These are phyloP conservation scores for Aradophagus sp. DNA, from an alignment of 1,140 invertebrate species.

Conservation along the genomic window DNA sequence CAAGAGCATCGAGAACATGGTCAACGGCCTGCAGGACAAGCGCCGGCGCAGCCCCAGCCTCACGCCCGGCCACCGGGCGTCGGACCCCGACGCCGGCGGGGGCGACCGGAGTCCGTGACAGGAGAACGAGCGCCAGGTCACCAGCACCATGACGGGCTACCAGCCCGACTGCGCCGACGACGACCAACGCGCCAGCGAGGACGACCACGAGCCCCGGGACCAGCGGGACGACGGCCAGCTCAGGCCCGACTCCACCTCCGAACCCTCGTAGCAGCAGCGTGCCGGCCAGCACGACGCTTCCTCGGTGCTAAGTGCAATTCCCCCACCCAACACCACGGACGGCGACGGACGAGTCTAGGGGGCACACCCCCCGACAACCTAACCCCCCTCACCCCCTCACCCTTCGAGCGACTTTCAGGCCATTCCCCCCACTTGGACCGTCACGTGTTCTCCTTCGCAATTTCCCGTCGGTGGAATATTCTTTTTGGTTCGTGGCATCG, in stretches of 20 bases:
- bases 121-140: constrained; percentile 69
- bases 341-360: no score
- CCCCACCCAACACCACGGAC: constrained; percentile 14
- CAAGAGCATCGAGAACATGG: constrained; percentile 97
- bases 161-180: constrained; percentile 50
- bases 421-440: no score
- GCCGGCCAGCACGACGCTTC: constrained; percentile 3
- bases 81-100: constrained; percentile 62
- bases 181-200: constrained; percentile 40
- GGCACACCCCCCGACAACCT: no score
- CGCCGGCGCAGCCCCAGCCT: constrained; percentile 64
- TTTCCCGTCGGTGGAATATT: no score
- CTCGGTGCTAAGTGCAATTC: constrained; percentile 70
- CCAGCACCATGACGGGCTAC: constrained; percentile 65
- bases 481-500: no score
- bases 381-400: no score
- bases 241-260: constrained; percentile 71
- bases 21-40: constrained; percentile 91
- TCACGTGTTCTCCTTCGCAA: no score
- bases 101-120: constrained; percentile 74
- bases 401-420: no score
- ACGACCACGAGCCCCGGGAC: constrained; percentile 38
- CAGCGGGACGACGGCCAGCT: constrained; percentile 55
- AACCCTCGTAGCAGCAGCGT: constrained; percentile 71
- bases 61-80: constrained; percentile 64